Base-by-base conservation (phyloP, 37 sponge, comb jelly and placozoan genomes). In the Diacarnus erythraeanus region DNA sequence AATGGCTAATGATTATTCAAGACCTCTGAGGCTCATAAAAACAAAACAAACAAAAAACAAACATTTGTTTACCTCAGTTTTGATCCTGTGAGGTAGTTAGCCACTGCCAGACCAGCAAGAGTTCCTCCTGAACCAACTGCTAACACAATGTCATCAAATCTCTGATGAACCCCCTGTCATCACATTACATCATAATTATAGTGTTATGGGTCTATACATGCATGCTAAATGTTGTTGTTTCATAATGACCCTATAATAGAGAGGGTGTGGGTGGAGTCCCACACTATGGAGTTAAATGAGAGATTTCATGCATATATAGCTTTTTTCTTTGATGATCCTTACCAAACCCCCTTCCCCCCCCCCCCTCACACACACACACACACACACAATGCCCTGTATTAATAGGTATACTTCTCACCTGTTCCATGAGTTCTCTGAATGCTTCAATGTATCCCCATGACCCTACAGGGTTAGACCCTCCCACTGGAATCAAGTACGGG, bases 391-490 rank as follows among this genome's bases (percentile, higher is more conserved):
- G 3, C 2, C 35, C 38, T 41, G 58, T 42, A 39, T 69, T 26
- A 2, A 5, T 6, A 44, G 4, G 15, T 57, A 26, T 5, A 37
- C 9, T 38, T 2, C 76, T 75, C 37, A 84, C 91, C 79, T 92
- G 90, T 2, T 87, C 83, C 71, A 92, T 44, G 54, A 95, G 64
- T 68, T 95, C 96, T 61, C 63, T 70, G 78, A 86, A 95, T 17
- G 85, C 77, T 39, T 93, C 94, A 79, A 95, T 88, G 75, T 93
- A 93, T 0, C 96, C 96, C 94, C 94, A 95, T 15, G 41, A 21
- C 0, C 96, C 96, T 12, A 84, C 64, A 0, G 29, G 1, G 72
- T 83, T 87, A 25, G 94, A 86, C 22, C 96, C 96, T 18, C 96
- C 96, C 25, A 83, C 67, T 75, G 95, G 91, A 4, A 95, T 81